These are phyloP conservation scores for Idaea biselata DNA, from an alignment of 2,888 invertebrate species.

Conservation along the genomic window DNA sequence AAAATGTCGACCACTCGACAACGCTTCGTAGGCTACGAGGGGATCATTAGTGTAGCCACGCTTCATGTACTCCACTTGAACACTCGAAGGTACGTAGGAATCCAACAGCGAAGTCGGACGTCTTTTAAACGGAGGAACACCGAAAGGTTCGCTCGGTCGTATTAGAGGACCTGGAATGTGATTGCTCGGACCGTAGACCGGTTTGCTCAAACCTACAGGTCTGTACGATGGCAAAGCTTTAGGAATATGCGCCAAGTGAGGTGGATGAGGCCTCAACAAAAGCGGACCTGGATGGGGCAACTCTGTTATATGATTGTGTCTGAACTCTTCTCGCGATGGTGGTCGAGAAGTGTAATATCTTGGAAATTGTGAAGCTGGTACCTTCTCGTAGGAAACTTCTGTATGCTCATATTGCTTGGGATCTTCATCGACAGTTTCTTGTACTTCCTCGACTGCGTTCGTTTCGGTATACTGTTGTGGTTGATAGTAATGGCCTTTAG, in stretches of 20 bases:
- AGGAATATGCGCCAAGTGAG: slow-evolving; percentile 64
- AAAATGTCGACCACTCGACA: slow-evolving; percentile 58
- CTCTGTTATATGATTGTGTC: slow-evolving; percentile 46
- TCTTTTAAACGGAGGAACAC: slow-evolving; percentile 46
- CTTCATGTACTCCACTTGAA: slow-evolving; percentile 73
- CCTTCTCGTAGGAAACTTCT: slow-evolving; percentile 46
- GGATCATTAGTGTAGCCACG: slow-evolving; percentile 69
- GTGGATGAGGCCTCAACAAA: slow-evolving; percentile 51
- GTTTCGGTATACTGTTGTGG: slow-evolving; percentile 50
- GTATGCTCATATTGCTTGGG: slow-evolving; percentile 52
- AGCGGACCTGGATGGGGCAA: slow-evolving; percentile 63
- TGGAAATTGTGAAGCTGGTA: slow-evolving; percentile 43
- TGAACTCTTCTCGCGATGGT: slow-evolving; percentile 55
- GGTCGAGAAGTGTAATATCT: slow-evolving; percentile 59
- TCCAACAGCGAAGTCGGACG: slow-evolving; percentile 78
- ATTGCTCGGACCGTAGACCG: slow-evolving; percentile 54
- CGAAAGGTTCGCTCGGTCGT: slow-evolving; percentile 49
- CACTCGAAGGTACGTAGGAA: slow-evolving; percentile 81
- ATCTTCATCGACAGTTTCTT: slow-evolving; percentile 47
- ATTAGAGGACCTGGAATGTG: slow-evolving; percentile 40
- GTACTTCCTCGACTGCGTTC: slow-evolving; percentile 51
- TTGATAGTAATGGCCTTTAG: slow-evolving; percentile 53
- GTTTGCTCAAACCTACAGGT: slow-evolving; percentile 48
- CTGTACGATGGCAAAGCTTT: slow-evolving; percentile 64
- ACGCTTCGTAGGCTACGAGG: slow-evolving; percentile 62